Percentiles rank a stretch among this genome's conserved stretches.
Evolutionary conservation across 2,797 vertebrate species (phyloP).

Genomic region (Chelidonichthys spinosus): DNA sequence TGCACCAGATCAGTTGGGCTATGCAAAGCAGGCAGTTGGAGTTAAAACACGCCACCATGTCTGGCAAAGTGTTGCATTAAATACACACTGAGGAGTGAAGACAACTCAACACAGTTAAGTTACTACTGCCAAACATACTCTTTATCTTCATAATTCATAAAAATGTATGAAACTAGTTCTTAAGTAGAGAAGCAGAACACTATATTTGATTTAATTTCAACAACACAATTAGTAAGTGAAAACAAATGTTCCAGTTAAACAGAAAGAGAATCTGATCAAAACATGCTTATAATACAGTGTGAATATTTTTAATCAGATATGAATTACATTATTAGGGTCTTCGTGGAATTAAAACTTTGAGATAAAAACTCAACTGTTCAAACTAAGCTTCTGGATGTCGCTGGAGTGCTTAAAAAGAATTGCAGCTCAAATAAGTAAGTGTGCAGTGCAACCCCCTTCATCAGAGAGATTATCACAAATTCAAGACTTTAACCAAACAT

Average conservation of each 20-base stretch:
- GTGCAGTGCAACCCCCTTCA: neutral
- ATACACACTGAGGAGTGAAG: neutral
- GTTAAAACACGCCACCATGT: conserved; percentile 17
- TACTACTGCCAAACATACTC: neutral
- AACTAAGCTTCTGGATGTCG: too few relatives aligned
- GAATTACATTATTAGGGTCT: neutral
- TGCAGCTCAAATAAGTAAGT: neutral
- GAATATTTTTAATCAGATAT: conserved; percentile 1
- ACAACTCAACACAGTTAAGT: neutral
- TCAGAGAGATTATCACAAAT: neutral
- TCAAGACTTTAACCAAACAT: neutral
- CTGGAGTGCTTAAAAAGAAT: neutral
- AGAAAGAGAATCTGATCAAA: neutral
- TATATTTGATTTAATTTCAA: neutral
- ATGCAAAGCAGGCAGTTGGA: conserved; percentile 57
- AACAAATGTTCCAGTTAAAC: neutral
- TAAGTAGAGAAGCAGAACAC: neutral
- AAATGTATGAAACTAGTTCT: conserved; percentile 1
- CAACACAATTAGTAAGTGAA: neutral
- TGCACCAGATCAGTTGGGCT: conserved; percentile 47
- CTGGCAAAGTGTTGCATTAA: neutral
- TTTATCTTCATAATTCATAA: conserved; percentile 4
- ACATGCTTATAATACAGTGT: neutral
- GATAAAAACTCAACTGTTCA: too few relatives aligned
- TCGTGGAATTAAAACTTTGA: neutral